Evolutionary conservation across 1,140 invertebrate species (phyloP), one percentile per base, ranked within the genome.

Genomic region (Leptonema lineaticorne): DNA sequence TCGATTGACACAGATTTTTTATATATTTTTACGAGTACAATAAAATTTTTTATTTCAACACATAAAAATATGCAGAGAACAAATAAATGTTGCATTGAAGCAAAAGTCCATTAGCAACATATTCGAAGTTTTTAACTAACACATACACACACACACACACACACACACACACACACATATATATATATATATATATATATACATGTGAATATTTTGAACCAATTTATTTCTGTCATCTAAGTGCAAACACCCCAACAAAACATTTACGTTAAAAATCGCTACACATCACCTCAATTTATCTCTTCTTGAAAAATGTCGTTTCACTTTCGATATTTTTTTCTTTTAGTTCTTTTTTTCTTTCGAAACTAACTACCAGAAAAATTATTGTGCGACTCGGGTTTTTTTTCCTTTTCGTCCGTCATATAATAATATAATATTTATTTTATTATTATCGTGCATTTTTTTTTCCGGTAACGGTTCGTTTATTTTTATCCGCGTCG

Each of bases 251-350:
- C 16, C 14, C 16, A 62, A 33, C 45, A 48, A 14, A 7, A 26
- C 24, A 41, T 50, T 14, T 63, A 37, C 67, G 56, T 67, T 70
- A 30, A 58, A 63, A 67, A n/a, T n/a, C 60, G 37, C 1, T 41
- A 60, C 18, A 58, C 45, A 46, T 26, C 57, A 53, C 66, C 67
- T 68, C 66, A 63, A 71, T 71, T 68, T 68, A 71, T 71, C 70
- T 71, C 67, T 66, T 68, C 70, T 24, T 71, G n/a, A n/a, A n/a
- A n/a, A 71, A 71, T 71, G 70, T 68, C 70, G 60, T 71, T 71
- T 68, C 67, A 68, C 70, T 71, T 71, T 71, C 70, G 67, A 71
- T 68, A 18, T 27, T 71, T 71, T 71, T 68, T 71, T 41, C 16
- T 41, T 41, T 14, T 41, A 41, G 16, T 11, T 16, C 37, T 2